Base-by-base conservation (phyloP, 2,888 invertebrate genomes). In the Tenthredo amoena region DNA sequence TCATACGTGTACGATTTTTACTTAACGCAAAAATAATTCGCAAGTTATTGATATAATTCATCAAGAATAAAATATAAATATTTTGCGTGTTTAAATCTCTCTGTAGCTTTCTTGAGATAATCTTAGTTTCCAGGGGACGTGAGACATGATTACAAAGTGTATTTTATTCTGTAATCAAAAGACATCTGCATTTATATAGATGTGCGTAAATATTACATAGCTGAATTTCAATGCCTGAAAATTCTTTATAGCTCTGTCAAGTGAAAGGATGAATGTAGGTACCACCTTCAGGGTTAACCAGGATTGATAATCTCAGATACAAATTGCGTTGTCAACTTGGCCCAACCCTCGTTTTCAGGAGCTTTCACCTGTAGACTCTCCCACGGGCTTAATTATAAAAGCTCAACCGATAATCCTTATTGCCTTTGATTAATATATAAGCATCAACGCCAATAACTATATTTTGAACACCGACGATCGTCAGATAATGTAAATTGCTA, bases 331-430 rank as follows among this genome's bases (percentile, higher is more conserved):
- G 55, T 50, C 50, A 31, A 81, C 10, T 50, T 40, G 58, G 15
- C 40, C 81, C 81, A 43, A 62, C 81, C 81, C 62, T 40, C 15
- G 21, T 21, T 26, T 40, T 21, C 40, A 37, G 26, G 62, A 81
- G 37, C 55, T 62, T 81, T 62, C 81, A 81, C 81, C 81, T 81
- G 81, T 40, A 81, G n/a, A 62, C 37, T 62, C 10, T 81, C 81
- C 81, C 81, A 81, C 81, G 62, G 40, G 21, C 26, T 81, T 81
- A 81, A 81, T 81, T 81, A 81, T 81, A 58, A 62, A 81, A 81
- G 81, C 81, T 81, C 81, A 40, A 81, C 58, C 37, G 62, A 81
- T 81, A 62, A 81, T 81, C 81, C 81, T 77, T 77, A 77, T 77
- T 77, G 77, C 55, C 50, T 58, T 81, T 81, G 81, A 81, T 81